These are phyloP conservation scores for Vulpes ferrilata DNA, from an alignment of 2,113 vertebrate genomes.

Conservation along the genomic window DNA sequence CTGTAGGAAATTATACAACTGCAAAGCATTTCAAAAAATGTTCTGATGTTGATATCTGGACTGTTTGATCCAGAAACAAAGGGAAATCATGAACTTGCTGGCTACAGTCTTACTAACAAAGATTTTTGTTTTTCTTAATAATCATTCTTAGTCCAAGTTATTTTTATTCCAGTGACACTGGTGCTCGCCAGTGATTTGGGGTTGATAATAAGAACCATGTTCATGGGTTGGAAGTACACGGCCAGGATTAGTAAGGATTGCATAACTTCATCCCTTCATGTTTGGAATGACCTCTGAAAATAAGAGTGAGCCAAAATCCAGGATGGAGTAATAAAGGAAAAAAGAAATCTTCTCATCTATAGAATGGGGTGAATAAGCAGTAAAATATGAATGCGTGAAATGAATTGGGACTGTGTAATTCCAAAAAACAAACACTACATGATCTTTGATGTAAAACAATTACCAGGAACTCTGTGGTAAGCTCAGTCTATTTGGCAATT, in stretches of 20 bases:
- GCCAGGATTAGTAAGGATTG: neutral
- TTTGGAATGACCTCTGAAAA: slow-evolving; percentile 30
- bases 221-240: neutral
- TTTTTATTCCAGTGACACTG: slow-evolving; percentile 66
- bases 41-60: slow-evolving; percentile 78
- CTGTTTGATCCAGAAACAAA: slow-evolving; percentile 78
- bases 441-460: slow-evolving; percentile 42
- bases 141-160: slow-evolving; percentile 50
- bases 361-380: slow-evolving; percentile 42
- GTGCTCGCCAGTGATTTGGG: slow-evolving; percentile 39
- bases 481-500: neutral
- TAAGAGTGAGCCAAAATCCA: neutral
- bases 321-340: neutral
- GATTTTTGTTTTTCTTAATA: slow-evolving; percentile 67
- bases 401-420: neutral
- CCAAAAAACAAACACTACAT: neutral
- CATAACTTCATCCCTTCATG: neutral
- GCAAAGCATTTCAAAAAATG: slow-evolving; percentile 71
- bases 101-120: slow-evolving; percentile 43
- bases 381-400: neutral
- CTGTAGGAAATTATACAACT: slow-evolving; percentile 85
- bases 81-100: slow-evolving; percentile 69
- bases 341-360: slow-evolving; percentile 39
- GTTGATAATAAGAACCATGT: slow-evolving; percentile 41
- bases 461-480: neutral